A percentile compares a stretch with the other conserved stretches of the same genome.
These are phyloP conservation scores for Muntiacus reevesi DNA, from an alignment of 2,113 vertebrate genomes.

Conservation along the genomic window DNA sequence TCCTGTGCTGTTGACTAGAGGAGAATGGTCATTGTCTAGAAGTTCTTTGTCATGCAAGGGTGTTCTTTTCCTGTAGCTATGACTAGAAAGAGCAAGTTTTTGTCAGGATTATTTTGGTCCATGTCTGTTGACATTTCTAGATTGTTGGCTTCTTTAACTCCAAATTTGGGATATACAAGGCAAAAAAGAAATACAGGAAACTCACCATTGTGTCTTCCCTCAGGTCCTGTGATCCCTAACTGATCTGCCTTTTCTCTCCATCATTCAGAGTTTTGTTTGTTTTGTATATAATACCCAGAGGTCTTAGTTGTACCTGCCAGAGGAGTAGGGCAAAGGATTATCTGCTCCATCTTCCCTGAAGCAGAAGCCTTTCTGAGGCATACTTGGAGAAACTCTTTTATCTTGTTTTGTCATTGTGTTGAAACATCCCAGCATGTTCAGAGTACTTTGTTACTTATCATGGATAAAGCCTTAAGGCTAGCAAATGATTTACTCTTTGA, in stretches of 20 bases:
- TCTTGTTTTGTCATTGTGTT: neutral
- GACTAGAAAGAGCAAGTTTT: neutral
- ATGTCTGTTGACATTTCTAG: neutral
- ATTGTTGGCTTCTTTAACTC: neutral
- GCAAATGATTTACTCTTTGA: conserved; percentile 5
- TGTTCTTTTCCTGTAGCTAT: neutral
- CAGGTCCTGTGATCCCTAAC: neutral
- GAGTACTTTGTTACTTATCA: neutral
- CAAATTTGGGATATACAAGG: neutral
- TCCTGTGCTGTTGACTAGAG: neutral
- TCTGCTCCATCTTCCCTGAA: neutral
- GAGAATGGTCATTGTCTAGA: neutral
- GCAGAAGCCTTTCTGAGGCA: neutral
- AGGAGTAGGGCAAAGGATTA: neutral
- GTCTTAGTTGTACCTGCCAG: neutral
- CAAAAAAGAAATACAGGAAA: neutral
- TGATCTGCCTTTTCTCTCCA: neutral
- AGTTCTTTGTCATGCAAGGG: neutral
- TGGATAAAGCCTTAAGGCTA: neutral
- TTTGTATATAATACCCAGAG: neutral
- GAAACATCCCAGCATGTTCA: neutral
- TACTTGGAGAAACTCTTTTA: neutral
- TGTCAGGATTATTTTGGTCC: neutral
- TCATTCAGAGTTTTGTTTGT: neutral
- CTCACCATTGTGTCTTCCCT: neutral